Base-by-base conservation (phyloP, 2,113 vertebrate genomes). In the Engystomops pustulosus region DNA sequence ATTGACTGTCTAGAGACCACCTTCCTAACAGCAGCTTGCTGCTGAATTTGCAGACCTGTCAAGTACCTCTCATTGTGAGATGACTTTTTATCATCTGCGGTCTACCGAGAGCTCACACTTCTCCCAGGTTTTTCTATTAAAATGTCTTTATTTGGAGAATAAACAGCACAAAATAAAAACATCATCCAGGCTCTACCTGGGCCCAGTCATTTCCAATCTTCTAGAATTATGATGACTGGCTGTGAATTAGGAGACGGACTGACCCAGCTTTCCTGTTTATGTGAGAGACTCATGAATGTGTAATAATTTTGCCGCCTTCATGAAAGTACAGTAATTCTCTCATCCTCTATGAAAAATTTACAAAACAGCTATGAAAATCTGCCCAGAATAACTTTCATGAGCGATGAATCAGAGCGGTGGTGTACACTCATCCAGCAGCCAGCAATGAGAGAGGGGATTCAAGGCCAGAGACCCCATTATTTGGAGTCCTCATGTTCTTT, bases 21-120 rank as follows among this genome's bases (percentile, higher is more conserved):
- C 69, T 41, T 82, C 80, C 68, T 82, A 45, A 74, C 69, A 45
- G 75, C 75, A 17, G 80, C 53, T 30, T 47, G 69, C 15, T 82
- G 80, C 69, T 82, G 80, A 82, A 60, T 82, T 74, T 82, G 69
- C 80, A 82, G 80, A 82, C 69, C 80, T 82, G 80, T 82, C 69
- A 82, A 45, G 80, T 74, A 72, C 36, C 80, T 82, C 68, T 82
- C 69, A 82, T 44, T 47, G 69, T 47, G 80, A 44, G n/a, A 74
- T 60, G 69, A 82, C 80, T 82, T 74, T 74, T 81, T 82, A 82
- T 82, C 80, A 74, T 74, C 69, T 2, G 51, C 70, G 41, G 36
- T 62, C 69, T 82, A n/a, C 27, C 14, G 69, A 81, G 68, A 81
- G 49, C 67, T 71, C 34, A 20, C 65, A 55, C 53, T 72, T 67